phyloP scores from a whole-genome alignment of 2,888 invertebrate genomes.

The Parnassius mnemosyne region DNA sequence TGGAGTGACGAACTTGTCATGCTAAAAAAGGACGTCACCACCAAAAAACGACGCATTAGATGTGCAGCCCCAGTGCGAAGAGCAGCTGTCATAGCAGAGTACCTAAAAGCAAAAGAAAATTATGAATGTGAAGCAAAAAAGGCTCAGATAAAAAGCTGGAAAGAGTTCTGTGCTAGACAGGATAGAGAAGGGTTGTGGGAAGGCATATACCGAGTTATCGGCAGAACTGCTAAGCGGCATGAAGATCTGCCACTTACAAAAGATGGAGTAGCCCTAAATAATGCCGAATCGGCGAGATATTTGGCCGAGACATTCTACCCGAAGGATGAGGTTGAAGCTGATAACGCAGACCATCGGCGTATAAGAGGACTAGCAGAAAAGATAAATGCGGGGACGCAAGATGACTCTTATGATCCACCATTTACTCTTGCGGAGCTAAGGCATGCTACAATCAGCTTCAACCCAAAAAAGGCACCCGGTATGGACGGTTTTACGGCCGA shows the following conservation, averaged over 20 bases:
- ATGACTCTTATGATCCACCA: neutral
- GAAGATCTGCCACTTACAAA: neutral
- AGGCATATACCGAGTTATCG: constrained; percentile 1
- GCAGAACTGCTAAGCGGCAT: neutral
- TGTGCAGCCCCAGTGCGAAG: neutral
- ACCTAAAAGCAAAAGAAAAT: neutral
- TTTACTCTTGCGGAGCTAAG: neutral
- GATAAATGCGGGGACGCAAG: neutral
- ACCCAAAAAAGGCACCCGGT: neutral
- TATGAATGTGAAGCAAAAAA: neutral
- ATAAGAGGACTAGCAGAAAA: neutral
- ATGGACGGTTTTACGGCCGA: neutral
- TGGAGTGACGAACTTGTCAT: neutral
- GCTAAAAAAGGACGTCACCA: neutral
- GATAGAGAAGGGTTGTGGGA: neutral
- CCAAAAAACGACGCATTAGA: neutral
- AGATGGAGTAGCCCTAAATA: neutral
- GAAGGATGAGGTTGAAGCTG: neutral
- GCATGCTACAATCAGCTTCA: neutral
- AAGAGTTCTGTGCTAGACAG: neutral
- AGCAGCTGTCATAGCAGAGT: neutral
- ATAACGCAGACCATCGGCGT: neutral
- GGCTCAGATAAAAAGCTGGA: neutral
- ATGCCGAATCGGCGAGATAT: neutral
- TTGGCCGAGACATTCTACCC: neutral